These are phyloP conservation scores for Globodera rostochiensis DNA, from an alignment of 1,140 invertebrate species.

Conservation along the genomic window DNA sequence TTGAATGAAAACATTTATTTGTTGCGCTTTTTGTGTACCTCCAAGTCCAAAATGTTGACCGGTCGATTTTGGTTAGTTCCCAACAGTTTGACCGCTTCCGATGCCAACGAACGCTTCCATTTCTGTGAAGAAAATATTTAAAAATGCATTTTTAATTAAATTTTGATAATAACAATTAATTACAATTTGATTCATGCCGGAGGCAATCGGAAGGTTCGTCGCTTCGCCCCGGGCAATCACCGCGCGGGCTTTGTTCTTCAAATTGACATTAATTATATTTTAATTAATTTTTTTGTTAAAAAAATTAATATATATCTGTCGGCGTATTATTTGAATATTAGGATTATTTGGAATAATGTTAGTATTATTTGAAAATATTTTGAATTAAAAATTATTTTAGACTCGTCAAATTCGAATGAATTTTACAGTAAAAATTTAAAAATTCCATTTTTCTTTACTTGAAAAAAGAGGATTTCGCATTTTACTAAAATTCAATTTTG, in stretches of 20 bases:
- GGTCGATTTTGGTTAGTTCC: neutral
- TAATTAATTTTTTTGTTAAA: too few species aligned
- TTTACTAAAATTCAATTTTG: too few species aligned
- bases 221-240: neutral
- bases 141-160: too few species aligned
- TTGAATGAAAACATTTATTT: too few species aligned
- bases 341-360: too few species aligned
- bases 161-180: neutral
- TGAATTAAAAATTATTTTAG: neutral
- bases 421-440: too few species aligned
- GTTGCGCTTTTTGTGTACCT: neutral
- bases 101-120: neutral
- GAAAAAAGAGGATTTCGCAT: too few species aligned
- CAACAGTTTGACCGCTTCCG: neutral
- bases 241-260: neutral
- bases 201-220: neutral
- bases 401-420: too few species aligned
- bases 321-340: too few species aligned
- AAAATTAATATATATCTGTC: too few species aligned
- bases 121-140: neutral
- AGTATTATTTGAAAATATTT: too few species aligned
- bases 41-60: neutral
- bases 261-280: neutral
- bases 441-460: too few species aligned
- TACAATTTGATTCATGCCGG: conserved; percentile 1